These are phyloP conservation scores for Petroica traversi DNA, from an alignment of 2,113 vertebrate species.

Conservation along the genomic window DNA sequence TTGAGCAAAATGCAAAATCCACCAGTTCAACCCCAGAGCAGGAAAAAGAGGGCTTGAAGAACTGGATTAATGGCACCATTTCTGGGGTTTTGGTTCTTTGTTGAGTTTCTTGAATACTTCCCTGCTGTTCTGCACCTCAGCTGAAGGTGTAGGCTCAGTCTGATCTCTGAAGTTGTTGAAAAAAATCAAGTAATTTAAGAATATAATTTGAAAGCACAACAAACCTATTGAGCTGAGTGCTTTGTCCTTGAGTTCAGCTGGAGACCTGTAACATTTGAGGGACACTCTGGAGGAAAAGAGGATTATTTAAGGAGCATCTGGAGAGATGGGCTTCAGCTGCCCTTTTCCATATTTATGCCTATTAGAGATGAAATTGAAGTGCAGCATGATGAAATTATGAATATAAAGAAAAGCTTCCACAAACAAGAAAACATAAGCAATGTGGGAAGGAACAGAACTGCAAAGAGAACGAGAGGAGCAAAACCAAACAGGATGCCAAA, in stretches of 20 bases:
- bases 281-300: background rate
- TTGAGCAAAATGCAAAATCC: background rate
- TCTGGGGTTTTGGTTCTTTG: background rate
- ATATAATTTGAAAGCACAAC: background rate
- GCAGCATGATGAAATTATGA: constrained; percentile 17
- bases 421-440: constrained; percentile 69
- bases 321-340: background rate
- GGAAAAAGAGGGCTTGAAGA: background rate
- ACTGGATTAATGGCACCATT: background rate
- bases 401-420: constrained; percentile 52
- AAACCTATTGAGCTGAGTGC: background rate
- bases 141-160: background rate
- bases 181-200: background rate
- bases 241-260: background rate
- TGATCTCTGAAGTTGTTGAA: background rate
- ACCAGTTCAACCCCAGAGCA: background rate
- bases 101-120: background rate
- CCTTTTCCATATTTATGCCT: background rate
- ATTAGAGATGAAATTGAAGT: constrained; percentile 22
- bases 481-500: constrained; percentile 39
- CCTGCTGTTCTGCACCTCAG: background rate
- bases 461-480: constrained; percentile 47
- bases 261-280: background rate
- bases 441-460: constrained; percentile 68
- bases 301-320: background rate